Percentiles rank a stretch among this genome's conserved stretches.
phyloP scores from a whole-genome alignment of 2,888 invertebrate genomes.

The Esperia sulphurella region DNA sequence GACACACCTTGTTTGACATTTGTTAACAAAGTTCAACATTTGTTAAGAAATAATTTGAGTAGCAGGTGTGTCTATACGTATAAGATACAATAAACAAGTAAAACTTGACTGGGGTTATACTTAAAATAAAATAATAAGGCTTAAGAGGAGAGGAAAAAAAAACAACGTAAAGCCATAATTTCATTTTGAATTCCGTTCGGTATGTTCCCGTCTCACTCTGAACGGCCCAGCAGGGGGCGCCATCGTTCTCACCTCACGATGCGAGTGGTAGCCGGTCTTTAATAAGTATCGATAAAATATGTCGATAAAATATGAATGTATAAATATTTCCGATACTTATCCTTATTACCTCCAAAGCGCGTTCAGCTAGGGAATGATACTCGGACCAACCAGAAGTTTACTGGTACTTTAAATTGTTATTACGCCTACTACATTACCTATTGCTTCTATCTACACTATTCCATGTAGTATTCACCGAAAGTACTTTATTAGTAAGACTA shows the following conservation, averaged over 20 bases:
- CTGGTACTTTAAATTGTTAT: constrained; percentile 10
- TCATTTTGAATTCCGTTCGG: constrained; percentile 74
- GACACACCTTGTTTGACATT: not conserved
- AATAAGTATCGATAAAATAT: constrained; percentile 79
- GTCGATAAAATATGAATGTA: constrained; percentile 76
- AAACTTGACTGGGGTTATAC: constrained; percentile 48
- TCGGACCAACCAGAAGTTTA: constrained; percentile 7
- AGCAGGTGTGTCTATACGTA: constrained; percentile 11
- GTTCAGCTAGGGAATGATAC: constrained; percentile 12
- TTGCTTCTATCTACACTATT: no score
- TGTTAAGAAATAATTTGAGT: constrained; percentile 4
- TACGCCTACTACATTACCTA: not conserved
- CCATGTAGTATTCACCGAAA: no score
- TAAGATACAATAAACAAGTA: constrained; percentile 35
- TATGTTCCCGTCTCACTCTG: constrained; percentile 69
- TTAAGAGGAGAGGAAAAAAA: constrained; percentile 53
- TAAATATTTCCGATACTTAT: constrained; percentile 72
- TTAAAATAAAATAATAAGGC: constrained; percentile 64
- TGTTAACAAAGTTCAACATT: constrained; percentile 5
- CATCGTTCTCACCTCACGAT: constrained; percentile 78
- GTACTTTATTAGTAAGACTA: not conserved
- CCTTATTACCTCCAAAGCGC: constrained; percentile 31
- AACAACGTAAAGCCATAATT: constrained; percentile 69
- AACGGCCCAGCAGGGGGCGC: constrained; percentile 73
- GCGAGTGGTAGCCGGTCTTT: constrained; percentile 78